Conservation (phyloP, 1,140 invertebrate species). For the Apis florea region DNA sequence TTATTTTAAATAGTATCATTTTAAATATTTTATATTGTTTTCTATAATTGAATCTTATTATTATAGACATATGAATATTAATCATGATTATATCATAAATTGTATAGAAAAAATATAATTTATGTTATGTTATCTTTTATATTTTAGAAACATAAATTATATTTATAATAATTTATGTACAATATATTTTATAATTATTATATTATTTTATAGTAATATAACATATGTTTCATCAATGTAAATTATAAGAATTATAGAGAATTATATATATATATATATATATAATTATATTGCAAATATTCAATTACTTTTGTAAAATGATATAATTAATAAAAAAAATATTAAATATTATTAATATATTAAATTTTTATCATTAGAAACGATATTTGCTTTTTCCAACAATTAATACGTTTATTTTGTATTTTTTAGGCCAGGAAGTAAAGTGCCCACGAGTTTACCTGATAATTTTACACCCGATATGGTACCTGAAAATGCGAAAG, state of each 20-base stretch:
- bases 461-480: slow-evolving; percentile 87
- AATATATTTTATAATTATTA: too few relatives aligned
- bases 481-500: slow-evolving; percentile 93
- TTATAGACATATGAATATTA: background rate
- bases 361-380: too few relatives aligned
- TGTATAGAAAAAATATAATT: too few relatives aligned
- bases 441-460: slow-evolving; percentile 82
- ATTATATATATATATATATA: background rate
- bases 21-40: background rate
- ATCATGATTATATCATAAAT: too few relatives aligned
- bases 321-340: background rate
- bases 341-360: background rate
- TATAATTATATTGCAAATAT: background rate
- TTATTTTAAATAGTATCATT: background rate
- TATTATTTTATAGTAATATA: background rate
- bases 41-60: background rate
- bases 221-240: too few relatives aligned
- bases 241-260: background rate
- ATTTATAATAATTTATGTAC: too few relatives aligned
- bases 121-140: too few relatives aligned
- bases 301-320: background rate
- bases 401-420: background rate
- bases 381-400: too few relatives aligned
- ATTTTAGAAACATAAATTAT: too few relatives aligned
- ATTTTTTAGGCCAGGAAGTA: slow-evolving; percentile 77